Conservation (phyloP, 2,113 vertebrate species). For the Piaya cayana region DNA sequence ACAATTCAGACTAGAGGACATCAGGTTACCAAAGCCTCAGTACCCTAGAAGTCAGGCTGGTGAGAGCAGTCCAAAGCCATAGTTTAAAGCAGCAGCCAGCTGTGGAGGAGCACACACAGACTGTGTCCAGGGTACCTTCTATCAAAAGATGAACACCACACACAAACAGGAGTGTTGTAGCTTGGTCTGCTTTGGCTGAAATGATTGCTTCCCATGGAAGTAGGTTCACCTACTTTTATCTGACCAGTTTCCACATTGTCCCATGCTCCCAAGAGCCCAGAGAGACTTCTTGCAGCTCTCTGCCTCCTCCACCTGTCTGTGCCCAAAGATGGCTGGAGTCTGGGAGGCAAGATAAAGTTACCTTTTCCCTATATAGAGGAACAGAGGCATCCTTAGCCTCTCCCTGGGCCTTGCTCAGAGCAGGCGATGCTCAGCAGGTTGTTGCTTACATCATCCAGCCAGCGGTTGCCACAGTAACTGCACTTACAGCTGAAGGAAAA, state of each 20-base stretch:
- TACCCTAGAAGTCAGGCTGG: neutral
- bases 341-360: neutral
- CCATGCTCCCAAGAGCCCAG: neutral
- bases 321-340: neutral
- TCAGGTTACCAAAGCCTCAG: neutral
- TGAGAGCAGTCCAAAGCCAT: neutral
- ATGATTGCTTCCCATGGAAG: neutral
- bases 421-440: neutral
- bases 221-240: neutral
- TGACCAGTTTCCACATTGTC: neutral
- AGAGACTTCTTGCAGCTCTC: neutral
- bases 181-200: neutral
- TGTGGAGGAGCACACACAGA: neutral
- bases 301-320: neutral
- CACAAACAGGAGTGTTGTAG: neutral
- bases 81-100: neutral
- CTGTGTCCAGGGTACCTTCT: neutral
- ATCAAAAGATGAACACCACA: fast-evolving
- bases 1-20: neutral
- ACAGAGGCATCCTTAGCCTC: neutral
- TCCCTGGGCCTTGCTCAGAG: neutral
- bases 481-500: neutral
- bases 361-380: neutral
- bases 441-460: neutral
- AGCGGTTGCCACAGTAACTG: constrained; percentile 19